phyloP scores from a whole-genome alignment of 2,888 invertebrate species.

The Tetragonisca angustula region DNA sequence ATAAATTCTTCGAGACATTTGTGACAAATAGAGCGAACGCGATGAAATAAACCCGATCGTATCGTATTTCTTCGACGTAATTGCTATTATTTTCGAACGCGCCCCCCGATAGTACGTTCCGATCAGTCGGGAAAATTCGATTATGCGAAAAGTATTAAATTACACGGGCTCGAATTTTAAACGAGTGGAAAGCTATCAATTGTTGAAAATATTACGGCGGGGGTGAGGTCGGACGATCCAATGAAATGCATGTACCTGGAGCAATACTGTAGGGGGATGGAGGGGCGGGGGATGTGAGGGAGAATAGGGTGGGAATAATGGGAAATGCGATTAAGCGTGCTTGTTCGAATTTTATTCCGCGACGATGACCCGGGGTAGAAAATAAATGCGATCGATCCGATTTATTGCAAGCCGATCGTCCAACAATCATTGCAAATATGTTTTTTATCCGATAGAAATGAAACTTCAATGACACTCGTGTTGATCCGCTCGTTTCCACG shows the following conservation, averaged over 20 bases:
- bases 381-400: conserved; percentile 29
- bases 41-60: conserved; percentile 1
- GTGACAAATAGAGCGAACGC: conserved; percentile 9
- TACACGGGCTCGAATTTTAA: conserved; percentile 16
- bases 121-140: conserved; percentile 1
- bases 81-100: conserved; percentile 10
- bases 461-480: conserved; percentile 26
- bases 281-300: background rate
- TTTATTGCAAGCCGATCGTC: conserved; percentile 35
- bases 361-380: background rate
- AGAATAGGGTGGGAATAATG: conserved; percentile 12
- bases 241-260: conserved; percentile 13
- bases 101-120: background rate
- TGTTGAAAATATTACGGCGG: conserved; percentile 35
- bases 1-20: conserved; percentile 3
- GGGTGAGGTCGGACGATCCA: background rate
- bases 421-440: conserved; percentile 21
- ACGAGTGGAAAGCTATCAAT: conserved; percentile 23
- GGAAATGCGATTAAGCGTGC: conserved; percentile 38
- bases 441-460: conserved; percentile 18
- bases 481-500: conserved; percentile 12
- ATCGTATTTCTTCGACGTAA: conserved; percentile 9
- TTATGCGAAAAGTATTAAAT: conserved; percentile 14
- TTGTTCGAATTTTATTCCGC: conserved; percentile 23
- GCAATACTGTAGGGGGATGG: too few species aligned